phyloP scores from a whole-genome alignment of 1,140 invertebrate genomes.

The Heterodera schachtii region DNA sequence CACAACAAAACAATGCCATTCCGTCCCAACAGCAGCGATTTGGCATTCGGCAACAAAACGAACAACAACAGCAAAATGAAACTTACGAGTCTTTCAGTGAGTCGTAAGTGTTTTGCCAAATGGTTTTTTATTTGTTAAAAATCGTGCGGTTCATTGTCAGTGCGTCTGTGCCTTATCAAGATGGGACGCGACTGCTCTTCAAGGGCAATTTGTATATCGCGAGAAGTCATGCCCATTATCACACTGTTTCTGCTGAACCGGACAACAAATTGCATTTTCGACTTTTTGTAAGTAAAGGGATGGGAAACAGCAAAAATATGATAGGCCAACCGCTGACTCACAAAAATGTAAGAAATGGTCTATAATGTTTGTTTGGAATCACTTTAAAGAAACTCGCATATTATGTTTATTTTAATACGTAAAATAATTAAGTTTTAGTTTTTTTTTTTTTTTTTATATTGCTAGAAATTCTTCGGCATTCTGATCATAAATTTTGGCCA shows the following conservation, averaged over 20 bases:
- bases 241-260: conserved; percentile 24
- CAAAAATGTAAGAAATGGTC: too few species aligned
- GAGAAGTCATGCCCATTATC: conserved; percentile 26
- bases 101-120: neutral
- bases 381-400: too few species aligned
- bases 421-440: too few species aligned
- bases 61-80: conserved; percentile 3
- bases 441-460: too few species aligned
- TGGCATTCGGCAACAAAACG: neutral
- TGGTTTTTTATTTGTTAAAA: neutral
- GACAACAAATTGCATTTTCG: conserved; percentile 78
- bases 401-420: too few species aligned
- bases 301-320: neutral
- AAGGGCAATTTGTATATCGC: conserved; percentile 20
- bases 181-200: conserved; percentile 8
- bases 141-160: neutral
- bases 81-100: neutral
- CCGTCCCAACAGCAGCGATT: neutral
- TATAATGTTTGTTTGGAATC: too few species aligned
- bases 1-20: conserved; percentile 12
- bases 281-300: conserved; percentile 76
- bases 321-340: too few species aligned
- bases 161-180: conserved; percentile 1
- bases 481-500: too few species aligned
- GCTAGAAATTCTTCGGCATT: too few species aligned